phyloP scores from a whole-genome alignment of 64 coral and sea anemone species.

The Porites lutea region DNA sequence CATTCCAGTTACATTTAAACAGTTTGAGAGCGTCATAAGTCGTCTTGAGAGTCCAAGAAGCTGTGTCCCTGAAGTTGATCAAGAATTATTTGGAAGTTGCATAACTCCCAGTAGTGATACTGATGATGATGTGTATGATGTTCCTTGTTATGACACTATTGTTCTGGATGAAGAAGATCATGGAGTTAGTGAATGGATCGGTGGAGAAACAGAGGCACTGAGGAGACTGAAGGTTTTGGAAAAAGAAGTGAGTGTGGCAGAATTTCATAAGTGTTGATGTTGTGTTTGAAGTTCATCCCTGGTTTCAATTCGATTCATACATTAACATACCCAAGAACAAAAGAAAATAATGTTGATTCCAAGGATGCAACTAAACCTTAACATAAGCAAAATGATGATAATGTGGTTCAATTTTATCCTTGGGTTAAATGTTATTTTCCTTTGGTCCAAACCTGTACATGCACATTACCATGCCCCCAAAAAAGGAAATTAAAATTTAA shows the following conservation, averaged over 20 bases:
- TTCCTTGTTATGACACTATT: conserved; percentile 65
- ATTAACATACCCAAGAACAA: no score
- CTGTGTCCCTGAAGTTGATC: conserved; percentile 70
- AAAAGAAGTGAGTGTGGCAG: conserved; percentile 38
- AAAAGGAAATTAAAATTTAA: no score
- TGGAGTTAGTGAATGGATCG: conserved; percentile 43
- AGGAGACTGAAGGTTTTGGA: conserved; percentile 52
- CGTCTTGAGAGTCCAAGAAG: conserved; percentile 33
- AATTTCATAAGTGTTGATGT: no score
- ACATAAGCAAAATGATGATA: no score
- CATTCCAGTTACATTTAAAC: conserved; percentile 69
- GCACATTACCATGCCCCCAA: no score
- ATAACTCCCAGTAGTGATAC: conserved; percentile 74
- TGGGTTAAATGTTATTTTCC: no score
- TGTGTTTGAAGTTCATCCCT: no score
- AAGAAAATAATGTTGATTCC: no score
- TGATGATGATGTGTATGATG: conserved; percentile 59
- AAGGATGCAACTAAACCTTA: no score
- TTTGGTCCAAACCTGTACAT: no score
- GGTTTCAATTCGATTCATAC: no score
- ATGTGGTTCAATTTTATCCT: no score
- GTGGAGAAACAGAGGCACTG: conserved; percentile 84
- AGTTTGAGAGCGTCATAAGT: conserved; percentile 63
- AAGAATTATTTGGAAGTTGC: conserved; percentile 71
- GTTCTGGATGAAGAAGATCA: conserved; percentile 28